Evolutionary conservation across 2,888 invertebrate genomes (phyloP), one percentile per base, ranked within the genome.

Genomic region (Drosophila infuscata): DNA sequence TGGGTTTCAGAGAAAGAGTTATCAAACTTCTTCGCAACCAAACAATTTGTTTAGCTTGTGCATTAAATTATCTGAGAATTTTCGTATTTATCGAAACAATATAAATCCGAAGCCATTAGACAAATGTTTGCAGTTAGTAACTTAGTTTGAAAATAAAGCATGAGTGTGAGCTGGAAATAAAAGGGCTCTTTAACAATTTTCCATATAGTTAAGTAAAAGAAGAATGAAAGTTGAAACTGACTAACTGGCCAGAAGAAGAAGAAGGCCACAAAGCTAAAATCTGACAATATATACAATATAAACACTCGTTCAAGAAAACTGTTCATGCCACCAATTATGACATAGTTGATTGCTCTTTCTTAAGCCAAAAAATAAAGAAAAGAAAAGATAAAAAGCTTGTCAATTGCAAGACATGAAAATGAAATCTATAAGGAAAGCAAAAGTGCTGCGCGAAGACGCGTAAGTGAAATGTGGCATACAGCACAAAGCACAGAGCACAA

Each of bases 361-460:
- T 29, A 51, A 51, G n/a, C 51, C n/a, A 8, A 12, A 7, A n/a
- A 51, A 20, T 7, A 7, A 35, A 35, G 32, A 51, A 30, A 29
- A 25, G 35, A 36, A 29, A 29, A 25, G 5, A 25, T 25, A 33
- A 20, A 53, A 5, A 30, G 3, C 12, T 33, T 33, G 30, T 29
- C 30, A n/a, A 30, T 33, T 33, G n/a, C 3, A 11, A 6, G 20
- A 29, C 54, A 29, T 36, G 36, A n/a, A 32, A 32, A 32, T 30
- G 30, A 54, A 54, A 54, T 36, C 53, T 17, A 36, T 54, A 54
- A 54, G 54, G 38, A 54, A 54, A 54, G 38, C 54, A 54, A 54
- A 54, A 54, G 51, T 51, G 30, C 30, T 51, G 30, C 25, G 15
- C n/a, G 11, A 30, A 51, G 51, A n/a, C 51, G n/a, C n/a, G 54